Percentiles rank a stretch among this genome's conserved stretches.
Conservation (phyloP, 1,140 invertebrate species). For the Armadillidium nasatum region DNA sequence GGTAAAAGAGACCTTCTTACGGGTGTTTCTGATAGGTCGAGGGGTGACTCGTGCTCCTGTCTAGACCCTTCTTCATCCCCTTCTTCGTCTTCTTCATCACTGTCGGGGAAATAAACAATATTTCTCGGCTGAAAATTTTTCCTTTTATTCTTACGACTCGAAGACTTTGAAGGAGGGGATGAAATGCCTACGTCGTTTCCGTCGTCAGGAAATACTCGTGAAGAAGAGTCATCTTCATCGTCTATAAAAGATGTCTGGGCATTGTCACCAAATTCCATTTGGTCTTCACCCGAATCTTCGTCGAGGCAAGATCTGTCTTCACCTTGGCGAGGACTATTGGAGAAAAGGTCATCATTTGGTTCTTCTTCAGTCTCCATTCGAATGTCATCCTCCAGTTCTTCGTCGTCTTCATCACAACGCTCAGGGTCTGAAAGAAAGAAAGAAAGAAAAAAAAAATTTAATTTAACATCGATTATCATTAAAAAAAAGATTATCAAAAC, state of each 20-base stretch:
- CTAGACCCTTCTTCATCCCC: neutral
- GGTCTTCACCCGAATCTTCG: constrained; percentile 13
- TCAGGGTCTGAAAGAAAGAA: neutral
- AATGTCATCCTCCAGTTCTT: neutral
- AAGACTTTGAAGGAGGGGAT: neutral
- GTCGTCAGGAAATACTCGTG: constrained; percentile 16
- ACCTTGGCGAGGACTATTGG: neutral
- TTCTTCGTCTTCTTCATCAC: constrained; percentile 1
- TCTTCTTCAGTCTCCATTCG: neutral
- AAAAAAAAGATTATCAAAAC: neutral
- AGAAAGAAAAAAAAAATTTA: too few species aligned
- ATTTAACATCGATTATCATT: neutral
- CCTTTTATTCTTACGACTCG: constrained; percentile 25
- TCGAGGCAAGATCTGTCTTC: constrained; percentile 3
- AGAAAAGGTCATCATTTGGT: neutral
- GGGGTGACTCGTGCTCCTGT: constrained; percentile 14
- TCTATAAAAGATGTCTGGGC: constrained; percentile 15
- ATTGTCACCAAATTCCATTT: constrained; percentile 29
- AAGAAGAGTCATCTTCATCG: constrained; percentile 26
- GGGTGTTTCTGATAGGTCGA: constrained; percentile 27
- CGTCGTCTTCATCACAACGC: neutral
- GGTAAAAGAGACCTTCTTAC: constrained; percentile 24
- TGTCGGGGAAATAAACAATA: constrained; percentile 24
- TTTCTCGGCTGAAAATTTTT: constrained; percentile 28
- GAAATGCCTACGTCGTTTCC: neutral